phyloP scores from a whole-genome alignment of 2,113 vertebrate genomes.

The Passer domesticus region DNA sequence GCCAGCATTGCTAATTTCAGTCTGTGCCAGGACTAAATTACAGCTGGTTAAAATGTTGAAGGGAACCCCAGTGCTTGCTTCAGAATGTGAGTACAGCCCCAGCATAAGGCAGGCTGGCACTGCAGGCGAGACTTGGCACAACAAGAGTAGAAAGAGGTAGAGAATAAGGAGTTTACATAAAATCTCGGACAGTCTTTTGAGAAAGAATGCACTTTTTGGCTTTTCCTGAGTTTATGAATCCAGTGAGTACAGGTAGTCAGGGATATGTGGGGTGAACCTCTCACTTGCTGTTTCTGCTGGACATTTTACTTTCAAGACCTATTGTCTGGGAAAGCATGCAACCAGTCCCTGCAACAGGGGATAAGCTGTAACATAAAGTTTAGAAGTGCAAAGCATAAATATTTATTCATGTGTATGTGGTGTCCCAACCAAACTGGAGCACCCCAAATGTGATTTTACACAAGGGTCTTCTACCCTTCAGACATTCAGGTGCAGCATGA shows the following conservation, averaged over 20 bases:
- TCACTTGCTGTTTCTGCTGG: not conserved
- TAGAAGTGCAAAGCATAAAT: not conserved
- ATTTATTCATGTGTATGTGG: not conserved
- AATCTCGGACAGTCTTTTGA: not conserved
- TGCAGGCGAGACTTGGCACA: not conserved
- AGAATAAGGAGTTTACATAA: not conserved
- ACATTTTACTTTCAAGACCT: not conserved
- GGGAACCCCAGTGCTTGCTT: not conserved
- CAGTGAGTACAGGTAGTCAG: not conserved
- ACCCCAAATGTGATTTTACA: not conserved
- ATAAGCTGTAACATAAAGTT: not conserved
- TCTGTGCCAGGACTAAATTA: not conserved
- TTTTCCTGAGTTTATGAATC: not conserved
- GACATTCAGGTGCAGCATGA: not conserved
- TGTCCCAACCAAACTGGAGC: not conserved
- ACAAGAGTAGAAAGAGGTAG: not conserved
- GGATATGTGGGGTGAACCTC: not conserved
- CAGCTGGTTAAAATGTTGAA: not conserved
- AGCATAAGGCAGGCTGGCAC: not conserved
- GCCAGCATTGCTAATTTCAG: not conserved
- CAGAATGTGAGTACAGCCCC: not conserved
- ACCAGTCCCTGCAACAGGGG: accelerated
- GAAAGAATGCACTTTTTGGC: not conserved
- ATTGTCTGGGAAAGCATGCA: not conserved
- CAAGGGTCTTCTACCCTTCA: not conserved